Conservation (phyloP, 2,888 invertebrate genomes). For the Acholoe squamosa region DNA sequence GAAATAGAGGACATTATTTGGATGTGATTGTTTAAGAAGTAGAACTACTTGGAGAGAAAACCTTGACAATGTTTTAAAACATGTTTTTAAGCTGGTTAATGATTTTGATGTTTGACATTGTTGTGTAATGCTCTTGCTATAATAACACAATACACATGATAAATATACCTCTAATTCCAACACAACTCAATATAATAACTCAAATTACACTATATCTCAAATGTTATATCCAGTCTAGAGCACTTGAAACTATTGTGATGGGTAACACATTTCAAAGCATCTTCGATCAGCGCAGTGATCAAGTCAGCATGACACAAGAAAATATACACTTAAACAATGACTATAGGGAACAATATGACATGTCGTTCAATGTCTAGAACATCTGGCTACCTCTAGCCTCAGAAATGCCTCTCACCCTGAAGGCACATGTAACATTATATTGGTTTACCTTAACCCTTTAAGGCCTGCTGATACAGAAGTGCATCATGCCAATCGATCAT, state of each 20-base stretch:
- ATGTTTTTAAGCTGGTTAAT: no score
- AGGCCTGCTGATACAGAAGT: no score
- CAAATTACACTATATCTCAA: background rate
- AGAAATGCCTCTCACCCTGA: background rate
- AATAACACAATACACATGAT: no score
- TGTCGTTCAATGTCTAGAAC: constrained; percentile 20
- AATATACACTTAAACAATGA: background rate
- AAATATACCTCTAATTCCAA: no score
- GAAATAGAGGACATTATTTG: no score
- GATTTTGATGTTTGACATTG: no score
- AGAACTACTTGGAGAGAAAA: no score
- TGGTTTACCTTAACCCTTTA: background rate
- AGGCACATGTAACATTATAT: background rate
- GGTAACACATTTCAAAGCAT: background rate
- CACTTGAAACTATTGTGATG: background rate
- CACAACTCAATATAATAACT: no score
- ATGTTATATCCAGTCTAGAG: background rate
- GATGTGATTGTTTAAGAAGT: no score
- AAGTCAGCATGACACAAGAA: background rate
- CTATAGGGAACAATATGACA: background rate
- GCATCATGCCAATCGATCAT: no score
- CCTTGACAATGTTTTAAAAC: no score
- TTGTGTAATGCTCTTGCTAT: no score
- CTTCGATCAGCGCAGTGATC: background rate
- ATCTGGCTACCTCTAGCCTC: background rate